Conservation (phyloP, 2,888 invertebrate genomes). For the Drosophila affinis region DNA sequence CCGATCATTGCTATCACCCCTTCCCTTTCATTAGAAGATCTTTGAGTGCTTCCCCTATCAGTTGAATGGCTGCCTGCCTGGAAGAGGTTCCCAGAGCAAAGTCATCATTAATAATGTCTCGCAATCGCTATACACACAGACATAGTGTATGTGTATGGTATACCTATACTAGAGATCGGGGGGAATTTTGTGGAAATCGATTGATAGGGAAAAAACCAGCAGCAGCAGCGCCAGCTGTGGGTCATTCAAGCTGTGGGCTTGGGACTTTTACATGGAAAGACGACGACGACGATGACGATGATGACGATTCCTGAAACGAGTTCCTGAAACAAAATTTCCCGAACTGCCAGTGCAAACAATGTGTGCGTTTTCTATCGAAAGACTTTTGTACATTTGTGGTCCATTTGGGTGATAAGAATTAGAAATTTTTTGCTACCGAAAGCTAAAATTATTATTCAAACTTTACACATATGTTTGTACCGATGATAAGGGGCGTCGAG, state of each 20-base stretch:
- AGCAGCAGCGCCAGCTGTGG: conserved; percentile 14
- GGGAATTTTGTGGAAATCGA: conserved; percentile 36
- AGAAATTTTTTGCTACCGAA: conserved; percentile 24
- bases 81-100: conserved; percentile 41
- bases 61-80: conserved; percentile 7
- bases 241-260: not conserved
- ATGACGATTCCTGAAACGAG: not conserved
- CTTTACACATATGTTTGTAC: conserved; percentile 26
- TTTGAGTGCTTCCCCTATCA: conserved; percentile 44
- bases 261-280: conserved; percentile 14
- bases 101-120: conserved; percentile 22
- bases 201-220: conserved; percentile 22
- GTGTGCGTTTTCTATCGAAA: conserved; percentile 17
- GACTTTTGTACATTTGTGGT: conserved; percentile 34
- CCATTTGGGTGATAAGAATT: conserved; percentile 42
- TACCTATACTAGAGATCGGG: conserved; percentile 11
- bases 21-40: conserved; percentile 32
- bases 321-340: not conserved
- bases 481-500: conserved; percentile 28
- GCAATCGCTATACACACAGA: conserved; percentile 17
- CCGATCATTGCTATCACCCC: conserved; percentile 28
- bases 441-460: conserved; percentile 25
- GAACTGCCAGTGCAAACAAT: conserved; percentile 7
- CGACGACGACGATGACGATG: not conserved
- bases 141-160: not conserved